Base-by-base conservation (phyloP, 2,113 vertebrate genomes). In the Pteruthius melanotis region DNA sequence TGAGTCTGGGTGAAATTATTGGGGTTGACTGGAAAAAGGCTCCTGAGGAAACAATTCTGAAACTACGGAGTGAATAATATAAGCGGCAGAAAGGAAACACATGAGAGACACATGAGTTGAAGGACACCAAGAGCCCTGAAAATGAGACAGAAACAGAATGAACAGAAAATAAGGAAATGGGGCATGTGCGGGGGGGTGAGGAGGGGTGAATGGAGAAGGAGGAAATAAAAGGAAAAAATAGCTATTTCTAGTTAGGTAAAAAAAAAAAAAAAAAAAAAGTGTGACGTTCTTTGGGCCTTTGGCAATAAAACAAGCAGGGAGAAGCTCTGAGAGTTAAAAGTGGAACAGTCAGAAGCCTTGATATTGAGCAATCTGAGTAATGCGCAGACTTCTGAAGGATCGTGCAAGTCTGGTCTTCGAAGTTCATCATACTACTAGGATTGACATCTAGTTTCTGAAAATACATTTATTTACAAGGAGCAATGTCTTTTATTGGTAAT, bases 321-420 rank as follows among this genome's bases (percentile, higher is more conserved):
- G 35, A 93, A 82, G 16, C 20, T 68, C 44, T 75, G n/a, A 77
- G 20, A 57, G 13, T 60, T 66, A 44, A 56, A 75, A 44, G 49
- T 2, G 1, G 35, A 72, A 37, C 7, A 60, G 28, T 61, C 44
- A 85, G 33, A 42, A 71, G 11, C 35, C 0, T 0, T 50, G 40
- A 50, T 54, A 86, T 7, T 60, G 20, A 89, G 13, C 11, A 10
- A 61, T 40, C 27, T 42, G 26, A 57, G 27, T 37, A 78, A 70
- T 5, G 18, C 23, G 31, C 22, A 68, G 60, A 83, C 14, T 85
- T 87, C 26, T 53, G n/a, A 89, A 91, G 22, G 8, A 40, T 65
- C 44, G 56, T 50, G 33, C 4, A 61, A 64, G 33, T 61, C 21
- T 45, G 3, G 50, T 61, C 40, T 57, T 91, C 0, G 0, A 80